phyloP scores from a whole-genome alignment of 2,113 vertebrate species.

The Peromyscus californicus region DNA sequence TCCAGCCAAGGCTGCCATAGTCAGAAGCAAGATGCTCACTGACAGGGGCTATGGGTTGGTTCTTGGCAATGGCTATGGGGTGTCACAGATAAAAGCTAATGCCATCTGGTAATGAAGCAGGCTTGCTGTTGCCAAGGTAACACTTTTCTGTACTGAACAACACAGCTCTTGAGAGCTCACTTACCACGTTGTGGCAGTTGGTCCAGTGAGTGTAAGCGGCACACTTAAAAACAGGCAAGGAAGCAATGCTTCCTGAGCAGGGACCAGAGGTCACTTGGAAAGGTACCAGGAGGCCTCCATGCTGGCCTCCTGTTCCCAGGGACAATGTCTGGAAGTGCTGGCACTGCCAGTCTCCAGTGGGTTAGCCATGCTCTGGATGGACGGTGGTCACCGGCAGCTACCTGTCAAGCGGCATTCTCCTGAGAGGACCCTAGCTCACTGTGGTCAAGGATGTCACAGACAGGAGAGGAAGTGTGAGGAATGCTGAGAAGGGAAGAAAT shows the following conservation, averaged over 20 bases:
- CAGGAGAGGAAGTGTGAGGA: background rate
- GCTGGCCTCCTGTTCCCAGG: background rate
- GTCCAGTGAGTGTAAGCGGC: background rate
- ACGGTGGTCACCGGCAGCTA: background rate
- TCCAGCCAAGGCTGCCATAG: background rate
- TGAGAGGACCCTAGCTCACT: background rate
- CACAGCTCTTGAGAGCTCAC: constrained; percentile 59
- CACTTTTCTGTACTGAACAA: constrained; percentile 44
- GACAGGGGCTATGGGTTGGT: constrained; percentile 5
- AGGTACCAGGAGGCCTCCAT: background rate
- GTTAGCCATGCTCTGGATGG: fast-evolving
- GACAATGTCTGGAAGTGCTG: background rate
- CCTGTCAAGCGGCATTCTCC: background rate
- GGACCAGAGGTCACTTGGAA: background rate
- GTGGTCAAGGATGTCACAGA: background rate
- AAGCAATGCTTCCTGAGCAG: background rate
- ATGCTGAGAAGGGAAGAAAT: background rate
- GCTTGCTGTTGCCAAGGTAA: constrained; percentile 80
- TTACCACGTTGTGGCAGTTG: background rate
- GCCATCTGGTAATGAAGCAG: constrained; percentile 79
- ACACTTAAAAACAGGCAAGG: background rate
- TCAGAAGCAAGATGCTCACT: background rate
- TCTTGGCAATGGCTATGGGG: constrained; percentile 65
- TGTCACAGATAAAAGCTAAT: constrained; percentile 68
- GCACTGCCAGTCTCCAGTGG: background rate